Conservation (phyloP, 2,888 invertebrate genomes). For the Caenorhabditis becei region DNA sequence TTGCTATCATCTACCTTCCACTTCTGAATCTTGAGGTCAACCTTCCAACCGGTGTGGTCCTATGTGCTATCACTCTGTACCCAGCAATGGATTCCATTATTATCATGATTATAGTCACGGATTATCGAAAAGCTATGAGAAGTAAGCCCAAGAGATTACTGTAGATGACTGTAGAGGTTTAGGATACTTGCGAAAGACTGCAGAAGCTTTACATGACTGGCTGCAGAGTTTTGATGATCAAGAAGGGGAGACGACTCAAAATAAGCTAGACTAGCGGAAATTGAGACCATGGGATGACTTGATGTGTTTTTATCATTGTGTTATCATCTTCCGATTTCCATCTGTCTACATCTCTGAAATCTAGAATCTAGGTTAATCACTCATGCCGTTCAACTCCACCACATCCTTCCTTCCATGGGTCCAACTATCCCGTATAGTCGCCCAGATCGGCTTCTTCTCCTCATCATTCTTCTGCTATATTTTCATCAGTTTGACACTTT, state of each 20-base stretch:
- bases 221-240: no score
- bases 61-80: slow-evolving; percentile 28
- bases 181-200: no score
- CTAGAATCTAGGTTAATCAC: no score
- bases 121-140: slow-evolving; percentile 22
- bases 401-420: not conserved
- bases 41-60: slow-evolving; percentile 27
- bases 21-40: slow-evolving; percentile 30
- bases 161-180: not conserved
- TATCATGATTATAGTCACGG: slow-evolving; percentile 25
- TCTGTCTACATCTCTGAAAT: not conserved
- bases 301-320: no score
- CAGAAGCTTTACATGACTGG: no score
- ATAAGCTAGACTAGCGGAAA: no score
- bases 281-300: no score
- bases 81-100: slow-evolving; percentile 33
- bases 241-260: no score
- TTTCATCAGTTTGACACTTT: not conserved
- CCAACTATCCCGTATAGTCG: not conserved
- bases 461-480: not conserved
- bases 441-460: slow-evolving; percentile 2
- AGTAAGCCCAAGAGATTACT: not conserved
- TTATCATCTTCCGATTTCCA: no score
- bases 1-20: slow-evolving; percentile 15
- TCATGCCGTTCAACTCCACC: not conserved